Evolutionary conservation across 2,113 vertebrate genomes (phyloP).

Genomic region (Coptodon bakossiorum): DNA sequence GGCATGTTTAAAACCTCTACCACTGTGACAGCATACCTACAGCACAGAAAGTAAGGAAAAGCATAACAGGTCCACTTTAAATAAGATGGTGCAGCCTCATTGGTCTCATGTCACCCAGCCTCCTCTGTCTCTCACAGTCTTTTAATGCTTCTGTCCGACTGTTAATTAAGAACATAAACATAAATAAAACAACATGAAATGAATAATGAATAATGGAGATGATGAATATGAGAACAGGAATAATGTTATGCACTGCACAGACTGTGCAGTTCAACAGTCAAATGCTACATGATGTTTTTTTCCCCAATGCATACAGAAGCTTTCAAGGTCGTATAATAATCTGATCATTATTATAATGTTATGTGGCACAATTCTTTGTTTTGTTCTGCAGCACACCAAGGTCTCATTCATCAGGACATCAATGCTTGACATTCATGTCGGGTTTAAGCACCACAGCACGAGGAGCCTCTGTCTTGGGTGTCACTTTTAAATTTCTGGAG

Average conservation of each 20-base stretch:
- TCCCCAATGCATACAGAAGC: neutral
- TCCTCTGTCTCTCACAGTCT: constrained; percentile 40
- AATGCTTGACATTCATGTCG: neutral
- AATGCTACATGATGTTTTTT: neutral
- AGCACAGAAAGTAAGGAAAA: neutral
- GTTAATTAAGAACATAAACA: constrained; percentile 18
- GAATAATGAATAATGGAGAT: constrained; percentile 1
- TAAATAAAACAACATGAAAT: neutral
- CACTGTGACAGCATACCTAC: neutral
- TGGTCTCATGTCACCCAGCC: neutral
- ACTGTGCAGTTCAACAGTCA: neutral
- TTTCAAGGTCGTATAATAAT: neutral
- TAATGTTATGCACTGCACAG: neutral
- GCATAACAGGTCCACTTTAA: neutral
- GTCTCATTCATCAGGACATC: neutral
- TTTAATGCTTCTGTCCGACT: neutral
- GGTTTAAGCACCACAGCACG: neutral
- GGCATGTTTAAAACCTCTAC: neutral
- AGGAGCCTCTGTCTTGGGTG: neutral
- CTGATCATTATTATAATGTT: neutral
- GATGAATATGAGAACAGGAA: neutral
- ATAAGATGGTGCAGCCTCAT: neutral
- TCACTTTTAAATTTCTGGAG: neutral
- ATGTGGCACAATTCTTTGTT: neutral
- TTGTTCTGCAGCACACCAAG: neutral